Evolutionary conservation across 2,113 vertebrate species (phyloP).

Genomic region (Numenius arquata): DNA sequence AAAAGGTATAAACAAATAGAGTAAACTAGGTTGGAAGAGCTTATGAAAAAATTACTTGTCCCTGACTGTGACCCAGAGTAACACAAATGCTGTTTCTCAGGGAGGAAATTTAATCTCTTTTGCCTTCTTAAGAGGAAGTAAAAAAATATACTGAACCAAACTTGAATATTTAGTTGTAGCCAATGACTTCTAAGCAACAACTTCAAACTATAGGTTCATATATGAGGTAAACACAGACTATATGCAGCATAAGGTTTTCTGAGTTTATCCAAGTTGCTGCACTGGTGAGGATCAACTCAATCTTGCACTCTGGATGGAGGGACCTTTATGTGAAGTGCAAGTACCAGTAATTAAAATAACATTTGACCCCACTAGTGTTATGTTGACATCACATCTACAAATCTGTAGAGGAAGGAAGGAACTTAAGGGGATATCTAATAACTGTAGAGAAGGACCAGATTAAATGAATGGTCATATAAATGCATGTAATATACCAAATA

Average conservation of each 20-base stretch:
- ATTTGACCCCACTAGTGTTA: not conserved
- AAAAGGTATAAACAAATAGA: not conserved
- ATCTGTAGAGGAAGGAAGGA: not conserved
- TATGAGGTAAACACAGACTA: not conserved
- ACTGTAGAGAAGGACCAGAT: not conserved
- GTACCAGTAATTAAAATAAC: not conserved
- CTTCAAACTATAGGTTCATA: not conserved
- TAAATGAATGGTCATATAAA: constrained; percentile 12
- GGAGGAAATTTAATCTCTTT: not conserved
- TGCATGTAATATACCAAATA: not conserved
- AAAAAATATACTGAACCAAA: not conserved
- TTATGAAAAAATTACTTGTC: not conserved
- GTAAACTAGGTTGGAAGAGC: not conserved
- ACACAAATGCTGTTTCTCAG: not conserved
- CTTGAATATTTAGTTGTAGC: not conserved
- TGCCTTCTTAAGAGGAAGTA: not conserved
- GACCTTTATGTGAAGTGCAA: not conserved
- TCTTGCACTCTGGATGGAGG: not conserved
- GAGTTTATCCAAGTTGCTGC: not conserved
- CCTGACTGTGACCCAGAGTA: not conserved
- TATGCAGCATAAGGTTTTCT: not conserved
- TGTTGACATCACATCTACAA: not conserved
- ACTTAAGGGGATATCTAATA: not conserved
- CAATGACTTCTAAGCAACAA: not conserved
- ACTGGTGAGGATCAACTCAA: not conserved